Conservation (phyloP, 2,888 invertebrate species). For the Chydorus sphaericus region DNA sequence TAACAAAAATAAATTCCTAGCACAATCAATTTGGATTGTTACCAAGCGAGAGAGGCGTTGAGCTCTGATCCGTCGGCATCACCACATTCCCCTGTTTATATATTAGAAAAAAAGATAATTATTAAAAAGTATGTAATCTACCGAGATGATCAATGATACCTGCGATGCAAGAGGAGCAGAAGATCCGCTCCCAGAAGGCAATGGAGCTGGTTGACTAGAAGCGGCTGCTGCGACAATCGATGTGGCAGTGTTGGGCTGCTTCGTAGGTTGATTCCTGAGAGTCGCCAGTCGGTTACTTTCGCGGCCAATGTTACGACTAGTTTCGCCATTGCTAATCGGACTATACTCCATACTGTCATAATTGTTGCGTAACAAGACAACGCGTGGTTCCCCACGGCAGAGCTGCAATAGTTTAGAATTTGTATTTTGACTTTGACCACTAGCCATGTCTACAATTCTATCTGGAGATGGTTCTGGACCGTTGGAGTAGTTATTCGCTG, state of each 20-base stretch:
- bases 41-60: no score
- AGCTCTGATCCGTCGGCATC: no score
- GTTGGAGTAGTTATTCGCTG: neutral
- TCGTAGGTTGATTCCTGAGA: neutral
- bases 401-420: slow-evolving; percentile 7
- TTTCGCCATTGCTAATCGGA: neutral
- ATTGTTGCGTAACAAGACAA: slow-evolving; percentile 28
- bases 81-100: no score
- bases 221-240: neutral
- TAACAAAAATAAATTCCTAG: no score
- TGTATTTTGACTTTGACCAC: slow-evolving; percentile 16
- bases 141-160: neutral
- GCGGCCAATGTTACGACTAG: neutral
- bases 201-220: neutral
- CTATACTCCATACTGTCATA: slow-evolving; percentile 25
- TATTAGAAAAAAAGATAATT: no score
- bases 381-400: slow-evolving; percentile 19
- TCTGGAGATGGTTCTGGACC: neutral
- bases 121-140: no score
- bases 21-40: no score
- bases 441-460: no score
- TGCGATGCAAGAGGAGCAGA: neutral
- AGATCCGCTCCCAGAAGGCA: neutral
- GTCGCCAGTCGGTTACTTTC: neutral
- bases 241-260: neutral